These are phyloP conservation scores for Acrossocheilus fasciatus DNA, from an alignment of 2,797 vertebrate genomes.

Conservation along the genomic window DNA sequence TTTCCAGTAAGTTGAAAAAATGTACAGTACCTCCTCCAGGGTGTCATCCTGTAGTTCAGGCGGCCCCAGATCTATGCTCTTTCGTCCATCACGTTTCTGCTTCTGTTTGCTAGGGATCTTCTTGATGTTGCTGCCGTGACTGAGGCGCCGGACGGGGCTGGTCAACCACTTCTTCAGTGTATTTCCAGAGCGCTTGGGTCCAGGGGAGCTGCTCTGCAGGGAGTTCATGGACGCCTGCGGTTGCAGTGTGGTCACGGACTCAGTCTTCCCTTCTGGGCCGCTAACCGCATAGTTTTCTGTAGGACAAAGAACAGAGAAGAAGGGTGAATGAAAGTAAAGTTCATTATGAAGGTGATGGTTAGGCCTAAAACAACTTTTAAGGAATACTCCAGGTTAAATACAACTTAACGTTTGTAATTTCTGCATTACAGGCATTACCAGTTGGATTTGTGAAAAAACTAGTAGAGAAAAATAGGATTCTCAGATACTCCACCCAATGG, in stretches of 20 bases:
- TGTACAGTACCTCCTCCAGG: constrained; percentile 81
- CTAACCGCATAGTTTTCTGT: constrained; percentile 81
- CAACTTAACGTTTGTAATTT: not conserved
- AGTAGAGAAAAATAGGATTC: not conserved
- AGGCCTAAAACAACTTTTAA: not conserved
- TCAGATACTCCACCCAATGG: not conserved
- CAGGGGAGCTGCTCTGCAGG: constrained; percentile 84
- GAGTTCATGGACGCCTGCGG: constrained; percentile 84
- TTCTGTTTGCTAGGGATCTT: constrained; percentile 80
- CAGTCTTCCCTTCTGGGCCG: constrained; percentile 83
- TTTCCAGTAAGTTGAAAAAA: not conserved
- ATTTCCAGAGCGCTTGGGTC: constrained; percentile 87
- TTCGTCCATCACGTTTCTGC: constrained; percentile 83
- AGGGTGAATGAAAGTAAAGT: not conserved
- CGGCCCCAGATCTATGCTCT: constrained; percentile 84
- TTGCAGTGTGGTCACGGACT: constrained; percentile 86
- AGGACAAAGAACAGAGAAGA: constrained; percentile 13
- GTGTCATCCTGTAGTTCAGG: constrained; percentile 82
- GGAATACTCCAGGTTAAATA: not conserved
- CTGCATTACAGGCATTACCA: not conserved
- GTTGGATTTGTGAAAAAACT: not conserved
- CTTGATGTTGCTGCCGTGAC: constrained; percentile 84
- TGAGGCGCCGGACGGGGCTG: constrained; percentile 86
- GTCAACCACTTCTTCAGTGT: constrained; percentile 89
- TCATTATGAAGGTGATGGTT: not conserved